A percentile compares a stretch with the other conserved stretches of the same genome.
phyloP scores from a whole-genome alignment of 53 echinoderm and acorn worm genomes.

The Hippasteria phrygiana region DNA sequence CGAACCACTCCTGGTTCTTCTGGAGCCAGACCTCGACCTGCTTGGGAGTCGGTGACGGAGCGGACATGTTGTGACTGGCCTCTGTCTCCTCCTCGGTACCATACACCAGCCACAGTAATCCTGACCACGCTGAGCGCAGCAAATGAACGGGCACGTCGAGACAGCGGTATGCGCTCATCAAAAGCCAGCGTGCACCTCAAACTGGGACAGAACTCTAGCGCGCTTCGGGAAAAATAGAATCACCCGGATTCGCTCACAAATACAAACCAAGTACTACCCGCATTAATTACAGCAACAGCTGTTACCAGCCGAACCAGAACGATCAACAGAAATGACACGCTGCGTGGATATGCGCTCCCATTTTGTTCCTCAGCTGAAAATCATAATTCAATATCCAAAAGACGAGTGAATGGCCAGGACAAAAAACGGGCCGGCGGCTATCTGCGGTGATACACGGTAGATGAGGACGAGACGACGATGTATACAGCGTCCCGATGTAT shows the following conservation, averaged over 20 bases:
- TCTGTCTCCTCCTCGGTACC: slow-evolving; percentile 16
- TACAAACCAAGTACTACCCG: neutral
- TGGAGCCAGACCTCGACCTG: slow-evolving; percentile 89
- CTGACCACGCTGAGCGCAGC: slow-evolving; percentile 57
- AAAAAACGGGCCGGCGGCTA: too few relatives aligned
- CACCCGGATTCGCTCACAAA: neutral
- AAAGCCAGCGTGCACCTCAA: slow-evolving; percentile 24
- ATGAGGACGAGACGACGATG: neutral
- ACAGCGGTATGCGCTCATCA: slow-evolving; percentile 64
- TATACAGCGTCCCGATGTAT: neutral
- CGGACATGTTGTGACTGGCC: neutral
- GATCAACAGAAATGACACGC: neutral
- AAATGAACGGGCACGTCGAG: slow-evolving; percentile 61
- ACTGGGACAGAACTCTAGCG: neutral
- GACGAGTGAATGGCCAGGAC: too few relatives aligned
- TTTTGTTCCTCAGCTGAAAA: neutral
- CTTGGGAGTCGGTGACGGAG: slow-evolving; percentile 49
- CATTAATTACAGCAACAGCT: neutral
- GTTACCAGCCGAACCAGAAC: neutral
- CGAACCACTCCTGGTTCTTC: slow-evolving; percentile 93
- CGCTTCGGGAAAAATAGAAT: neutral
- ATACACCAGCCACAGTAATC: slow-evolving; percentile 53
- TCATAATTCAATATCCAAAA: neutral
- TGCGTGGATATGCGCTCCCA: neutral
- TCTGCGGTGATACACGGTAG: too few relatives aligned